Percentiles rank a stretch among this genome's conserved stretches.
phyloP scores from a whole-genome alignment of 2,113 vertebrate genomes.

The Phodopus roborovskii region DNA sequence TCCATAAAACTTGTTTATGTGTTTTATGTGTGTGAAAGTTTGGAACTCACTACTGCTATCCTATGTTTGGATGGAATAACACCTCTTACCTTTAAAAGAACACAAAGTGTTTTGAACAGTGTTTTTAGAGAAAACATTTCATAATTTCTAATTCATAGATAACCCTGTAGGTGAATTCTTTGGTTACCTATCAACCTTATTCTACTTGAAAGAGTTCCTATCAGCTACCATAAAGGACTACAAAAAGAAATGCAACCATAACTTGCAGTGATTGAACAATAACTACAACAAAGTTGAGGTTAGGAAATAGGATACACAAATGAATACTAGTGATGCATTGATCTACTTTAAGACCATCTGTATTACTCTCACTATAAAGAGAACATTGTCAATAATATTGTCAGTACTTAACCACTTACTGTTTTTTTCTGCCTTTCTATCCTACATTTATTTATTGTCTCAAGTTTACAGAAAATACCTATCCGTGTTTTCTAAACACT shows the following conservation, averaged over 20 bases:
- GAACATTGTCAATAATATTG: too few relatives aligned
- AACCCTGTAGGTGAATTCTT: background rate
- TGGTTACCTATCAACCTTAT: too few relatives aligned
- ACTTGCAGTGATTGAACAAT: background rate
- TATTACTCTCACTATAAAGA: background rate
- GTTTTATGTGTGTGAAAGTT: background rate
- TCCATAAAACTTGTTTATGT: background rate
- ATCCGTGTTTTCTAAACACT: background rate
- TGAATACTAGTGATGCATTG: too few relatives aligned
- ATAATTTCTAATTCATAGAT: background rate
- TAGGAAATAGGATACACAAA: too few relatives aligned
- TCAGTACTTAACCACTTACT: background rate
- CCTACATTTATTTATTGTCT: background rate
- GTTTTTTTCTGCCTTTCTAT: background rate
- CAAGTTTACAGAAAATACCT: background rate
- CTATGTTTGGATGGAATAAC: fast-evolving
- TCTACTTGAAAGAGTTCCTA: background rate
- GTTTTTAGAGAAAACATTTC: background rate
- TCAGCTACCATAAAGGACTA: background rate
- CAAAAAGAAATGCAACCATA: background rate
- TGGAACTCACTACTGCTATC: fast-evolving
- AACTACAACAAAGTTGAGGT: too few relatives aligned
- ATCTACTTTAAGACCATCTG: too few relatives aligned
- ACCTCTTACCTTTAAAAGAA: background rate
- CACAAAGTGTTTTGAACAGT: background rate